phyloP scores from a whole-genome alignment of 2,797 vertebrate species.

The Dryobates pubescens region DNA sequence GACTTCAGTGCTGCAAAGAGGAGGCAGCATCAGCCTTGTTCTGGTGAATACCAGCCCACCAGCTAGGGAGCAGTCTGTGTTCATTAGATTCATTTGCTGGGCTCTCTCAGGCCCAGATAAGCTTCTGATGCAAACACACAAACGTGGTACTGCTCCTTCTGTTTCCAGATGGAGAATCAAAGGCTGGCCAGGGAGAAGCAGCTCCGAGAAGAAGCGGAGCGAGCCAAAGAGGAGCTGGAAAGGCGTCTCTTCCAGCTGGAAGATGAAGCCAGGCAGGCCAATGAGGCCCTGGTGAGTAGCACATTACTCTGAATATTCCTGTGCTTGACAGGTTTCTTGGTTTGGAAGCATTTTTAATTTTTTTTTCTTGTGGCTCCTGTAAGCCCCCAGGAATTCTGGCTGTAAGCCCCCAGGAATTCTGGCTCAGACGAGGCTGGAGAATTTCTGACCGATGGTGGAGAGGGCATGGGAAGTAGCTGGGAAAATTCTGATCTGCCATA shows the following conservation, averaged over 20 bases:
- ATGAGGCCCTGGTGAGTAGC: constrained; percentile 88
- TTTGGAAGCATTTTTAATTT: not conserved
- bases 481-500: not conserved
- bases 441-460: not conserved
- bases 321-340: not conserved
- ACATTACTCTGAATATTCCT: not conserved
- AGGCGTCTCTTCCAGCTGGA: constrained; percentile 91
- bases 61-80: not conserved
- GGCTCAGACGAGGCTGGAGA: not conserved
- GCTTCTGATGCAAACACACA: not conserved
- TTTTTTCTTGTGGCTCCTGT: not conserved
- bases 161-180: constrained; percentile 89
- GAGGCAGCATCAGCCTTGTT: not conserved
- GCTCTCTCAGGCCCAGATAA: not conserved
- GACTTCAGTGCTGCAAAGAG: not conserved
- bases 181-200: constrained; percentile 92
- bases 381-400: not conserved
- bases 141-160: not conserved
- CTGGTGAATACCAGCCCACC: not conserved
- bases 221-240: constrained; percentile 92
- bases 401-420: not conserved
- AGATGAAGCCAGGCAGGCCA: constrained; percentile 91
- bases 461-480: not conserved
- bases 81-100: not conserved
- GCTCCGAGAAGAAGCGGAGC: constrained; percentile 91